phyloP scores from a whole-genome alignment of 2,797 vertebrate genomes.

The Halcyon chelicuti region DNA sequence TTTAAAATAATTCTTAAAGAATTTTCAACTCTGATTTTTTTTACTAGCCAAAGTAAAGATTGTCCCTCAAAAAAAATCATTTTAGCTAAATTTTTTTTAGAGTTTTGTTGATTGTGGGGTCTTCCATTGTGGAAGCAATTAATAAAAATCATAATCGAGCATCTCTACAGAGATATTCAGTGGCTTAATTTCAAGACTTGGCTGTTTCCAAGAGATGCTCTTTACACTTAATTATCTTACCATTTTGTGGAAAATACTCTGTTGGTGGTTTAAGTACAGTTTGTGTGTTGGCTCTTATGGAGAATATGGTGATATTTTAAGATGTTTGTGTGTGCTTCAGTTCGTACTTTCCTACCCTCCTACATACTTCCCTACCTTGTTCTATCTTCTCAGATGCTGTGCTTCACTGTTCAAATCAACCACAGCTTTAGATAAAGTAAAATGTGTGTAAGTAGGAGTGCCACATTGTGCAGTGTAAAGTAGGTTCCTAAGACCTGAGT shows the following conservation, averaged over 20 bases:
- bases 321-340: not conserved
- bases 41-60: not conserved
- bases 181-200: not conserved
- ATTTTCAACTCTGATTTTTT: not conserved
- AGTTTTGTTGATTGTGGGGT: not conserved
- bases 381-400: not conserved
- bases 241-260: not conserved
- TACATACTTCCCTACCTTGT: not conserved
- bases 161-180: not conserved
- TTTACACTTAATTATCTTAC: not conserved
- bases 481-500: fast-evolving
- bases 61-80: not conserved
- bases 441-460: fast-evolving
- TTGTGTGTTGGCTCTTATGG: not conserved
- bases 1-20: not conserved
- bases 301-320: not conserved
- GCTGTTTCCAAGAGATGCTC: not conserved
- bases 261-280: not conserved
- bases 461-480: fast-evolving
- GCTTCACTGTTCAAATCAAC: not conserved
- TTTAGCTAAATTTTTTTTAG: not conserved
- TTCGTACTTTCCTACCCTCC: not conserved
- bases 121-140: not conserved
- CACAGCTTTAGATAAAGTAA: not conserved
- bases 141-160: not conserved